A percentile compares a stretch with the other conserved stretches of the same genome.
phyloP scores from a whole-genome alignment of 2,888 invertebrate genomes.

The Hirtodrosophila alboralis region DNA sequence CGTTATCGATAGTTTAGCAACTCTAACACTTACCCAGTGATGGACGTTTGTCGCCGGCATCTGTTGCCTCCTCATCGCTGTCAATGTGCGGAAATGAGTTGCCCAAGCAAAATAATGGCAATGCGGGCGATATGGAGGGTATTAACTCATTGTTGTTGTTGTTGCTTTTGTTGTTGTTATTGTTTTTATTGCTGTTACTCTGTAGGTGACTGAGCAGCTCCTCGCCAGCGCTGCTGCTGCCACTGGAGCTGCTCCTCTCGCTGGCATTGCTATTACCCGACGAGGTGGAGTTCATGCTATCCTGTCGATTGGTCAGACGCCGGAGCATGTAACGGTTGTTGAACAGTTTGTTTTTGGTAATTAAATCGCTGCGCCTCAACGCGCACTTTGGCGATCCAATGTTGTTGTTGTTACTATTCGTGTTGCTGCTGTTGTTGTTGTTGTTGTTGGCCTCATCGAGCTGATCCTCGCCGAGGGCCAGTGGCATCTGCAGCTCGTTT shows the following conservation, averaged over 20 bases:
- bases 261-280: slow-evolving; percentile 82
- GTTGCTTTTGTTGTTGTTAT: slow-evolving; percentile 39
- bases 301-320: slow-evolving; percentile 83
- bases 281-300: slow-evolving; percentile 82
- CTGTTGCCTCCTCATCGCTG: slow-evolving; percentile 88
- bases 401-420: slow-evolving; percentile 55
- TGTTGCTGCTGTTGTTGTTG: slow-evolving; percentile 23
- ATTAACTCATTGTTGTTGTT: slow-evolving; percentile 38
- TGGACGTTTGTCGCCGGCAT: slow-evolving; percentile 81
- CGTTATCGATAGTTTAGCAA: too few relatives aligned
- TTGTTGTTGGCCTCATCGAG: slow-evolving; percentile 60
- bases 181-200: slow-evolving; percentile 34
- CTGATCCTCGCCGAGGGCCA: slow-evolving; percentile 84
- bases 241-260: slow-evolving; percentile 81
- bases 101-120: slow-evolving; percentile 87
- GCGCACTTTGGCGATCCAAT: slow-evolving; percentile 84
- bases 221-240: slow-evolving; percentile 80
- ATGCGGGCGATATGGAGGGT: slow-evolving; percentile 78
- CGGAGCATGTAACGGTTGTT: slow-evolving; percentile 84
- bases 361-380: slow-evolving; percentile 84
- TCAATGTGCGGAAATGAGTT: slow-evolving; percentile 89
- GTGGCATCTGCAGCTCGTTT: slow-evolving; percentile 87
- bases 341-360: slow-evolving; percentile 84
- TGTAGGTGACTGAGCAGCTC: slow-evolving; percentile 56
- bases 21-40: slow-evolving; percentile 49